These are phyloP conservation scores for Sitta carolinensis DNA, from an alignment of 2,797 vertebrate genomes.

Conservation along the genomic window DNA sequence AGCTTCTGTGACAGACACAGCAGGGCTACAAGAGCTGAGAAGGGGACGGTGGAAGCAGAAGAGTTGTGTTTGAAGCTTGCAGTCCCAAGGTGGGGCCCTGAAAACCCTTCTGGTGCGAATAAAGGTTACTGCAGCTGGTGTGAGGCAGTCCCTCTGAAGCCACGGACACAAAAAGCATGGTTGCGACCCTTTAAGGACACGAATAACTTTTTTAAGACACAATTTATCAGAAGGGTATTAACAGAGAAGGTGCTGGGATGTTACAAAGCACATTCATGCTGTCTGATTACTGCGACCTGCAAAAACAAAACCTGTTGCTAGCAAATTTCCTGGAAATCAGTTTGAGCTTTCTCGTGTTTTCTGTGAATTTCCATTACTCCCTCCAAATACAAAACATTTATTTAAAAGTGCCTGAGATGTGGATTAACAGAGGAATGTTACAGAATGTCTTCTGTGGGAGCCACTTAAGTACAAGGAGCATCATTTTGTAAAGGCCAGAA, in stretches of 20 bases:
- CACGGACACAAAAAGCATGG: background rate
- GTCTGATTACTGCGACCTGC: background rate
- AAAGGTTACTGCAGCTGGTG: background rate
- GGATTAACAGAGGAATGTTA: background rate
- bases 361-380: background rate
- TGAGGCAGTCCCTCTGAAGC: background rate
- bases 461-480: background rate
- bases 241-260: background rate
- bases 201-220: background rate
- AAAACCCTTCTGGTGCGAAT: background rate
- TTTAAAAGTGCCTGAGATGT: background rate
- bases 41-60: background rate
- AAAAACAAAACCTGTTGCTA: background rate
- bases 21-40: background rate
- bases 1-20: background rate
- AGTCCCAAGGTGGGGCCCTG: background rate
- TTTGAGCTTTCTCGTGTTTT: background rate
- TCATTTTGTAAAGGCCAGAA: background rate
- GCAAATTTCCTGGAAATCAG: background rate
- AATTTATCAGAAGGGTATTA: background rate
- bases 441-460: background rate
- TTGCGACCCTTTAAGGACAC: background rate
- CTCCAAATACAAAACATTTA: background rate
- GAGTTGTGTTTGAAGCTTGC: background rate
- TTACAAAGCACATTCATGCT: background rate